Percentiles rank a stretch among this genome's conserved stretches.
Evolutionary conservation across 1,140 invertebrate genomes (phyloP).

Genomic region (Aricia agestis): DNA sequence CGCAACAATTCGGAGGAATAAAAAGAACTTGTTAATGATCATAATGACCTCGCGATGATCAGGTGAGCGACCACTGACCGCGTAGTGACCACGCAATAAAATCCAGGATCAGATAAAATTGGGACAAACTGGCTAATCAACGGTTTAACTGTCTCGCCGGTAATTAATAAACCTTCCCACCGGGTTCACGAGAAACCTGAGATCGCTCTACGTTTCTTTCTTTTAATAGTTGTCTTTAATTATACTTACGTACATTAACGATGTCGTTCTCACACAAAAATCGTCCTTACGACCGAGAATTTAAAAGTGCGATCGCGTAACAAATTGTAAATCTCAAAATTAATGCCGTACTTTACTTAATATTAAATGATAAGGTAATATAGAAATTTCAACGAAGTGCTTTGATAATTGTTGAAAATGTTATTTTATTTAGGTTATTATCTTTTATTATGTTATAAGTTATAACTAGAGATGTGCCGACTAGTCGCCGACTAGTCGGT

Average conservation of each 20-base stretch:
- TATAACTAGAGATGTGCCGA: too few relatives aligned
- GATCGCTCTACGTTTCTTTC: constrained; percentile 38
- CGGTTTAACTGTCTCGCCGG: constrained; percentile 28
- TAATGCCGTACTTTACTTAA: constrained; percentile 16
- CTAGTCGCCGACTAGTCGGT: too few relatives aligned
- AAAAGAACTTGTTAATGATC: constrained; percentile 19
- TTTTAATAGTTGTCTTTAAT: constrained; percentile 49
- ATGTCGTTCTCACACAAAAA: neutral
- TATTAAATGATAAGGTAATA: constrained; percentile 13
- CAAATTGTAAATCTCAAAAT: constrained; percentile 6
- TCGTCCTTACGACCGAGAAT: constrained; percentile 1
- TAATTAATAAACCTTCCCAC: constrained; percentile 58
- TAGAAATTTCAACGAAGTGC: constrained; percentile 10
- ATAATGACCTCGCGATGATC: constrained; percentile 18
- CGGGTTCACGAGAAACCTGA: constrained; percentile 42
- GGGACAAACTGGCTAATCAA: constrained; percentile 31
- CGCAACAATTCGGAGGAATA: constrained; percentile 16
- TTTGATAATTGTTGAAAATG: constrained; percentile 15
- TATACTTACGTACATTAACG: constrained; percentile 30
- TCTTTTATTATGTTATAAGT: neutral
- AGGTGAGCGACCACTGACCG: constrained; percentile 19
- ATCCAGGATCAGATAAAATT: constrained; percentile 35
- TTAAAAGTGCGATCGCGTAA: neutral
- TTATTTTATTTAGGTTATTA: constrained; percentile 6
- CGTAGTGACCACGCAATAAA: constrained; percentile 15